phyloP scores from a whole-genome alignment of 2,888 invertebrate genomes.

The Phyto melanocephala region DNA sequence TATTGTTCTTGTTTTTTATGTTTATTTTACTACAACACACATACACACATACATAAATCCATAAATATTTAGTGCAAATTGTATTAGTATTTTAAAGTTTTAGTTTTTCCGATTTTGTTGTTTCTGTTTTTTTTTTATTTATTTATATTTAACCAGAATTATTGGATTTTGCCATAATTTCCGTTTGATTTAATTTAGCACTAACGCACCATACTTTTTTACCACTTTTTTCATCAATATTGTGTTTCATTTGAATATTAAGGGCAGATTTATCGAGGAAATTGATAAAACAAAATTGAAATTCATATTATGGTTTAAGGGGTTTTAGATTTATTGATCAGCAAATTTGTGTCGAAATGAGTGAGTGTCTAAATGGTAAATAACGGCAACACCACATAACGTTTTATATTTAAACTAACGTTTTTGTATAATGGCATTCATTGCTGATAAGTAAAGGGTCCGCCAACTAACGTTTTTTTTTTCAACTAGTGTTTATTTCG shows the following conservation, averaged over 20 bases:
- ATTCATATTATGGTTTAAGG: neutral
- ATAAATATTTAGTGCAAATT: slow-evolving; percentile 42
- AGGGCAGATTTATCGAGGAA: slow-evolving; percentile 12
- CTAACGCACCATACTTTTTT: neutral
- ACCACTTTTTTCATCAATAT: neutral
- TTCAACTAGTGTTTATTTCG: no score
- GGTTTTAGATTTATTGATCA: slow-evolving; percentile 18
- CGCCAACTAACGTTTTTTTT: no score
- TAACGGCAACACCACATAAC: no score
- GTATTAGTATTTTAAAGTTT: slow-evolving; percentile 48
- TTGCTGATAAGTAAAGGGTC: no score
- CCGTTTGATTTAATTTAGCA: slow-evolving; percentile 59
- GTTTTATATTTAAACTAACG: no score
- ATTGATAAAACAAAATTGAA: neutral
- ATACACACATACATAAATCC: slow-evolving; percentile 1
- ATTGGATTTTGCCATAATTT: slow-evolving; percentile 55
- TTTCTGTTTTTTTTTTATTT: neutral
- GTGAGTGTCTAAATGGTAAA: no score
- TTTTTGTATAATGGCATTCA: no score
- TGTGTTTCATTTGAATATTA: neutral
- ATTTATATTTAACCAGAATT: neutral
- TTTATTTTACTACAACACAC: neutral
- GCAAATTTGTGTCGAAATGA: neutral
- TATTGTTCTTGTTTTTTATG: slow-evolving; percentile 16
- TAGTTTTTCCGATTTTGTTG: neutral